Percentiles rank a stretch among this genome's conserved stretches.
phyloP scores from a whole-genome alignment of 23 tunicate genomes.

The Botrylloides violaceus region DNA sequence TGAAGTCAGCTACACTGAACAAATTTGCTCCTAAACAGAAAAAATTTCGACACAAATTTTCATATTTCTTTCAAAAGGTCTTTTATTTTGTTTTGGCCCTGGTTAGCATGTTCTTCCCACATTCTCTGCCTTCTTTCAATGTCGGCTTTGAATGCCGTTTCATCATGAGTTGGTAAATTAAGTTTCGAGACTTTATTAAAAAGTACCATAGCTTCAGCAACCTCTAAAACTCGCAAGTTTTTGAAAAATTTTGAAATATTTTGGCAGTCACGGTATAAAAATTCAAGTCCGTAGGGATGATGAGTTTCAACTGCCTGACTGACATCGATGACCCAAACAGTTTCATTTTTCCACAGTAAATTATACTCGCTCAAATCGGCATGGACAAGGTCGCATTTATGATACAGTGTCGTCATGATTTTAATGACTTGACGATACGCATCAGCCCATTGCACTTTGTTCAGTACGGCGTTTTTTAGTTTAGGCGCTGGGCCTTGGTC shows the following conservation, averaged over 20 bases:
- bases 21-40: too few species aligned
- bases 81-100: too few species aligned
- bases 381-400: slow-evolving; percentile 62
- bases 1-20: too few species aligned
- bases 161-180: slow-evolving; percentile 32
- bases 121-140: slow-evolving; percentile 43
- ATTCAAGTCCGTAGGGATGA: slow-evolving; percentile 73
- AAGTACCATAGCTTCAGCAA: slow-evolving; percentile 35
- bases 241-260: slow-evolving; percentile 70
- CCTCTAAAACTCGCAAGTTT: slow-evolving; percentile 40
- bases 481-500: slow-evolving; percentile 72
- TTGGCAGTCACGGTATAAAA: slow-evolving; percentile 59
- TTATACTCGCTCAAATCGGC: slow-evolving; percentile 91
- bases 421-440: slow-evolving; percentile 75
- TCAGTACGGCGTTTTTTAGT: slow-evolving; percentile 59
- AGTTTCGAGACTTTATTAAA: slow-evolving; percentile 80
- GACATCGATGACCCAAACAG: slow-evolving; percentile 92
- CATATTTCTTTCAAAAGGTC: too few species aligned
- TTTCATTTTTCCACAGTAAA: slow-evolving; percentile 69
- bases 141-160: slow-evolving; percentile 32
- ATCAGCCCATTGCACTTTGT: slow-evolving; percentile 31
- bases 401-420: slow-evolving; percentile 74
- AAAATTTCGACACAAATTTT: too few species aligned
- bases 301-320: slow-evolving; percentile 90
- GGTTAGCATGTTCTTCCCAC: slow-evolving; percentile 71